phyloP scores from a whole-genome alignment of 1,140 invertebrate genomes.

The Hermatobates lingyangjiaoensis region DNA sequence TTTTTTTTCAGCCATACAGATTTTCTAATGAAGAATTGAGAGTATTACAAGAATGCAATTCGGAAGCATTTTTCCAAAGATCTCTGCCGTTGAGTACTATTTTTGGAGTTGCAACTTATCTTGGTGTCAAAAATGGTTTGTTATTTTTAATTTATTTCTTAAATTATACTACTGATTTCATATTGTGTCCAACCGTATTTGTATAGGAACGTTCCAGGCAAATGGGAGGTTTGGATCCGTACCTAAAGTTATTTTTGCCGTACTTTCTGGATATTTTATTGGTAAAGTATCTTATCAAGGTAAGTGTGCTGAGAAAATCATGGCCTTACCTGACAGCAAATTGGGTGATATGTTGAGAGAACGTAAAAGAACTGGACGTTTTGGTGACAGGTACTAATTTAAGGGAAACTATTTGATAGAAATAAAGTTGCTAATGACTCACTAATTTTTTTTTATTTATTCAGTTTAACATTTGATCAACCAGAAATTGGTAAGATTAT shows the following conservation, averaged over 20 bases:
- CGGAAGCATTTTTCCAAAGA: too few relatives aligned
- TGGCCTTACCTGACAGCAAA: slow-evolving; percentile 41
- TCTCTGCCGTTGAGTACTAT: too few relatives aligned
- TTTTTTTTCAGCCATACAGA: too few relatives aligned
- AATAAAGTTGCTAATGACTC: neutral
- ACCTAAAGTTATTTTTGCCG: slow-evolving; percentile 41
- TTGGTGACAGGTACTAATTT: neutral
- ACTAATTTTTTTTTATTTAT: neutral
- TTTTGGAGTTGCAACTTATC: too few relatives aligned
- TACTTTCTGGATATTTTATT: slow-evolving; percentile 47
- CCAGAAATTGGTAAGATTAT: neutral
- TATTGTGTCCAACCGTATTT: too few relatives aligned
- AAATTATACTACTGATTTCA: too few relatives aligned
- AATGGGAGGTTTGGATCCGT: slow-evolving; percentile 39
- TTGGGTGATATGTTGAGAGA: slow-evolving; percentile 37
- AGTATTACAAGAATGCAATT: too few relatives aligned
- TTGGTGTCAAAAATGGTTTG: too few relatives aligned
- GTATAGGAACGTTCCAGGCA: too few relatives aligned
- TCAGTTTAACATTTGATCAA: neutral
- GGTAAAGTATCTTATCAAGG: slow-evolving; percentile 56
- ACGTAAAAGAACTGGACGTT: slow-evolving; percentile 17
- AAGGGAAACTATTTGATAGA: neutral
- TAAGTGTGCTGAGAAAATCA: slow-evolving; percentile 51
- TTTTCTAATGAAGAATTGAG: too few relatives aligned
- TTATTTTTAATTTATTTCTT: too few relatives aligned